Base-by-base conservation (phyloP, 2,888 invertebrate species). In the Drosophila gaucha region DNA sequence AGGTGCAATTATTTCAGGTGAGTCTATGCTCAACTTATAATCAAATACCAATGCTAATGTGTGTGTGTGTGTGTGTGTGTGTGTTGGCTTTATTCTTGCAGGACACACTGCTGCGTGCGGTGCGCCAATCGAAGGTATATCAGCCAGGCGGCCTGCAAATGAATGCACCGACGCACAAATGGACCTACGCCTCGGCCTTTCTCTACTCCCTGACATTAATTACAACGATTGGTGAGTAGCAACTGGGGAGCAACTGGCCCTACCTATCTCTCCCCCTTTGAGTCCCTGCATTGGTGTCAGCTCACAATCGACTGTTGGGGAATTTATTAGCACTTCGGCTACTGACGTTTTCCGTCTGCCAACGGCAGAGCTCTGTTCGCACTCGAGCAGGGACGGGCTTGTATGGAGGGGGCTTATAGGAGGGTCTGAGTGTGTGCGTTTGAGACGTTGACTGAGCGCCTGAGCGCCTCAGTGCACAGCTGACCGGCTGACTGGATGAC, bases 181-280 rank as follows among this genome's bases (percentile, higher is more conserved):
- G 98, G 97, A 97, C 97, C 44, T 97, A 98, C 91, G 96, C 97
- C 73, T 96, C 97, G 75, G 97, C 97, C 79, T 96, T 98, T 90
- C 93, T 98, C 49, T 98, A 98, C 91, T 97, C 97, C 24, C 93
- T 98, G 80, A 98, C 98, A 16, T 94, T 98, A 75, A 98, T 98
- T 89, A 98, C 98, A 8, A 98, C 98, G 35, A 98, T 98, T 84
- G 98, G 98, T 98, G 92, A 95, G 95, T 92, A 60, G 18, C 26
- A 18, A 26, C 20, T 31, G 44, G 16, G 14, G 14, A 39, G 0
- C 26, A 33, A 41, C 54, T 33, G 14, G 10, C 30, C 9, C 18
- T 14, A 24, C n/a, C 14, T 12, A 26, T 18, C 30, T n/a, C 22
- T 35, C 10, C 38, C 35, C 10, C n/a, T 14, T 35, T 16, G 18